Conservation (phyloP, 2,888 invertebrate genomes). For the Teleiodes luculella region DNA sequence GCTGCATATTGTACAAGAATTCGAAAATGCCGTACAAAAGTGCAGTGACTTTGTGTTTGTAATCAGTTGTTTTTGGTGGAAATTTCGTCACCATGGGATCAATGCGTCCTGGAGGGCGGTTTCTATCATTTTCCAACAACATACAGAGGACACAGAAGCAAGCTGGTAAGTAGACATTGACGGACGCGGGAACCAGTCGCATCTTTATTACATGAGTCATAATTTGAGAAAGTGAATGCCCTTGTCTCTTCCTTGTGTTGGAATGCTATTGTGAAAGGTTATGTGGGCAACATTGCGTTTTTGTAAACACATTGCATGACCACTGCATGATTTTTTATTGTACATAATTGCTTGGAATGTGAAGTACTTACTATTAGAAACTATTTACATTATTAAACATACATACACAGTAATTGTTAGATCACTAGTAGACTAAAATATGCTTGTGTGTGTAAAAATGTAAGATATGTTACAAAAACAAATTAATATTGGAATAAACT, state of each 20-base stretch:
- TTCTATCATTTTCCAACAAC: slow-evolving; percentile 79
- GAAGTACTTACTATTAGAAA: too few relatives aligned
- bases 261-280: slow-evolving; percentile 11
- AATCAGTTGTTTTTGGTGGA: slow-evolving; percentile 28
- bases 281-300: slow-evolving; percentile 1
- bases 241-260: slow-evolving; percentile 31
- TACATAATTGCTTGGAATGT: too few relatives aligned
- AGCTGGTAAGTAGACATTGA: slow-evolving; percentile 53
- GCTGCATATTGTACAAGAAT: slow-evolving; percentile 39
- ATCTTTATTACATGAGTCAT: slow-evolving; percentile 41
- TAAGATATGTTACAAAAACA: too few relatives aligned
- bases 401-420: too few relatives aligned
- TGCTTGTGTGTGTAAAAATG: too few relatives aligned
- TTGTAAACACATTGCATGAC: not conserved
- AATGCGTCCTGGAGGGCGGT: slow-evolving; percentile 80
- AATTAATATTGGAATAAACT: too few relatives aligned
- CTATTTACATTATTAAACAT: too few relatives aligned
- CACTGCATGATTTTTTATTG: not conserved
- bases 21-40: slow-evolving; percentile 20
- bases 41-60: slow-evolving; percentile 49
- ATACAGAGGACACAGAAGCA: slow-evolving; percentile 79
- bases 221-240: slow-evolving; percentile 30
- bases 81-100: slow-evolving; percentile 72
- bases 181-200: not conserved
- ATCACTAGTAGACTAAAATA: too few relatives aligned